Percentiles rank a stretch among this genome's conserved stretches.
Conservation (phyloP, 2,797 vertebrate genomes). For the Silurus lanzhouensis region DNA sequence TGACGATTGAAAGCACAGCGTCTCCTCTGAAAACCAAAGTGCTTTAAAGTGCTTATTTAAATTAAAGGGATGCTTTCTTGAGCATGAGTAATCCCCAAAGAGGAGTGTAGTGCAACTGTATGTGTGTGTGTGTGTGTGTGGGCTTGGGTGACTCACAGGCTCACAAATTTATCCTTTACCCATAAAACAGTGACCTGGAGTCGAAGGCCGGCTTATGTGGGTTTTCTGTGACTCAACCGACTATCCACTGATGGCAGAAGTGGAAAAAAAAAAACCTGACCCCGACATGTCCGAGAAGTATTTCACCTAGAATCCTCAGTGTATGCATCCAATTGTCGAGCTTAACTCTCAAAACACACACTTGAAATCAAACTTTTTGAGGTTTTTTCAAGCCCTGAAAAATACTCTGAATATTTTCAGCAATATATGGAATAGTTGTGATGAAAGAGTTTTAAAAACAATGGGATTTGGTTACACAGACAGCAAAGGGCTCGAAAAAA, state of each 20-base stretch:
- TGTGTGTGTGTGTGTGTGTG: constrained; percentile 24
- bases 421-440: too few relatives aligned
- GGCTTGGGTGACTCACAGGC: constrained; percentile 46
- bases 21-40: not conserved
- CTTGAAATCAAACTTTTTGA: too few relatives aligned
- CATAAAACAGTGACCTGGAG: constrained; percentile 31
- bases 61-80: constrained; percentile 27
- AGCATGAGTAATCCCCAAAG: constrained; percentile 15
- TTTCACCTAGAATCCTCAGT: not conserved
- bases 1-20: not conserved
- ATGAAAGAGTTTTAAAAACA: too few relatives aligned
- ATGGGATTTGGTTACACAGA: too few relatives aligned
- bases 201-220: constrained; percentile 16
- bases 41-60: constrained; percentile 1
- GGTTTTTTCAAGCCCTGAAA: too few relatives aligned
- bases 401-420: too few relatives aligned
- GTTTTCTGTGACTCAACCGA: constrained; percentile 47
- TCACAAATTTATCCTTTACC: constrained; percentile 32
- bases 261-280: not conserved
- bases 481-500: too few relatives aligned
- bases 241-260: constrained; percentile 23
- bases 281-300: not conserved
- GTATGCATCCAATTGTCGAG: not conserved
- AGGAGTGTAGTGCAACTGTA: not conserved
- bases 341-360: not conserved